Base-by-base conservation (phyloP, 2,888 invertebrate genomes). In the Hedya salicella region DNA sequence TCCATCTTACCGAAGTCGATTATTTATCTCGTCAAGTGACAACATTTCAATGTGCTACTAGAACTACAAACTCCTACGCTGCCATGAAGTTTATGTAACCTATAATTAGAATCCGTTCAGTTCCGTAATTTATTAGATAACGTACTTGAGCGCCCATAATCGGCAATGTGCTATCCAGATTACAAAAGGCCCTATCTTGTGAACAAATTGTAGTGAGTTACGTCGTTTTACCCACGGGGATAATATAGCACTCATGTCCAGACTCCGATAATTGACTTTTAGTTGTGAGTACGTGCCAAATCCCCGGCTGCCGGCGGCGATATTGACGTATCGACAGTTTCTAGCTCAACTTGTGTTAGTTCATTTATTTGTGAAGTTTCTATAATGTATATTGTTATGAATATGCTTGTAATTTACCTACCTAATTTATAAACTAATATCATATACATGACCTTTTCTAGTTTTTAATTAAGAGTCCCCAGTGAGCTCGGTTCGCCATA, bases 271-370 rank as follows among this genome's bases (percentile, higher is more conserved):
- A 44, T 56, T 44, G 56, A 42, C 44, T 56, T 56, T 42, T 56
- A 56, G 56, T 56, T 56, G 56, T 30, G 54, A 56, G 56, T 56
- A 56, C 56, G 44, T 56, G 54, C 54, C 56, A 16, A 56, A 30
- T 56, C 44, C 56, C 54, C 1, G 17, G 39, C 53, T 14, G 56
- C 44, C 30, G n/a, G 13, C 21, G 54, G 21, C 40, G 42, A 11
- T 54, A 42, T 56, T 56, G 56, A 44, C 44, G 44, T 44, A 56
- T 44, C 44, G 56, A 44, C 56, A 56, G 44, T 44, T 44, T 56
- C 30, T 44, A 32, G 25, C 54, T 30, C 25, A 13, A 56, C 44
- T 56, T 56, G 44, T 16, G n/a, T 54, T 42, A 25, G 13, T 53
- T 36, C n/a, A 17, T 13, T 2, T 32, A 17, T 52, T 39, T 53